Conservation (phyloP, 2,797 vertebrate genomes). For the Aldrovandia affinis region DNA sequence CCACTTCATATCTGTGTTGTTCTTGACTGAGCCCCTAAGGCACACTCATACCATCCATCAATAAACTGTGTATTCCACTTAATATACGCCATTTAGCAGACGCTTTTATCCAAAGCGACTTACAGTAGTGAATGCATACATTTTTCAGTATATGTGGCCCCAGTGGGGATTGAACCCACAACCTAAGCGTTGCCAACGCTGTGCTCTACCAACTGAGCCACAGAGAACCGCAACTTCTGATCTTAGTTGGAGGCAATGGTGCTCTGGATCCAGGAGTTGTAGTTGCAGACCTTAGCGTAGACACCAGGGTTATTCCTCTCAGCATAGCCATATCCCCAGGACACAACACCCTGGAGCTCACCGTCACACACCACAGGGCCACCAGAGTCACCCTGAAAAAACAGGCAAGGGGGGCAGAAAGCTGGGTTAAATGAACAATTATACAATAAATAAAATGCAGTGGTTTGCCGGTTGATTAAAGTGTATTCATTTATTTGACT, state of each 20-base stretch:
- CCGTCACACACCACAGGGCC: constrained; percentile 75
- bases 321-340: constrained; percentile 79
- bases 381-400: constrained; percentile 74
- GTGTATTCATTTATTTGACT: no score
- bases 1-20: background rate
- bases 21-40: no score
- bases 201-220: no score
- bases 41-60: background rate
- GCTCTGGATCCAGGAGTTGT: constrained; percentile 68
- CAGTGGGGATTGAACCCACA: no score
- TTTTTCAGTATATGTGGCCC: no score
- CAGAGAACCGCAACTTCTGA: no score
- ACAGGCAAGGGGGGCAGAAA: background rate
- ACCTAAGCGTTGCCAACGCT: no score
- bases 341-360: constrained; percentile 77
- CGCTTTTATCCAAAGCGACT: no score
- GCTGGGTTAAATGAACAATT: background rate
- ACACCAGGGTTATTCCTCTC: constrained; percentile 72
- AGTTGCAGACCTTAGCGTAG: constrained; percentile 78
- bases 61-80: background rate
- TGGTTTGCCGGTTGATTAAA: no score
- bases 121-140: no score
- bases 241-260: constrained; percentile 71
- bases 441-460: background rate
- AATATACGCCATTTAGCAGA: no score